Base-by-base conservation (phyloP, 2,888 invertebrate species). In the Cepaea hortensis region DNA sequence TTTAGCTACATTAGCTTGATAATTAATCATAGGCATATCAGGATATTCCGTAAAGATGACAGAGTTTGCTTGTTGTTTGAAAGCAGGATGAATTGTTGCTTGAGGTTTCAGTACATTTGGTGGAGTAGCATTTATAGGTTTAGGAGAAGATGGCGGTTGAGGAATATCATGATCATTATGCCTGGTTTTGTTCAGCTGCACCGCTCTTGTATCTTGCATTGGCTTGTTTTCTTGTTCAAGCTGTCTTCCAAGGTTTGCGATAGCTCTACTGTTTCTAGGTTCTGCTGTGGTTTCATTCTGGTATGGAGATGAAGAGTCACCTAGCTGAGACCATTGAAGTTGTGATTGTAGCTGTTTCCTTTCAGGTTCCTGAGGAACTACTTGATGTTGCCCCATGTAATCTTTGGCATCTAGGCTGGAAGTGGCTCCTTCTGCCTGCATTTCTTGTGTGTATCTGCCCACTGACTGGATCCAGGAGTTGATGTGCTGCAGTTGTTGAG, bases 91-190 rank as follows among this genome's bases (percentile, higher is more conserved):
- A 23, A 79, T 85, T 72, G 88, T 89, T n/a, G 93, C 90, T 72
- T 90, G 90, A 9, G 93, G 93, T 88, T 91, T 92, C 84, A 92
- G 90, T 35, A 93, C 90, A 86, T 91, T 90, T 1, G 93, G 93
- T 48, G 92, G 93, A 6, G 90, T 92, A 13, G 91, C 91, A 0
- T 91, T 91, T 11, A 93, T 90, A 13, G 91, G 91, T 85, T 92
- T 93, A 20, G 93, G 93, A 61, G 92, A 92, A 0, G 90, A 84
- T 9, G 20, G 23, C 13, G 46, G 9, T 76, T 50, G n/a, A 20
- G 46, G 62, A 20, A 15, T 9, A 15, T 84, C 76, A 48, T 6
- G 15, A 35, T 5, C 46, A 65, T 62, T 75, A 62, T 23, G 48
- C 9, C 72, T 65, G 46, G 35, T 65, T 55, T 11, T 79, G 85